These are phyloP conservation scores for Tiliacea citrago DNA, from an alignment of 2,888 invertebrate species.

Conservation along the genomic window DNA sequence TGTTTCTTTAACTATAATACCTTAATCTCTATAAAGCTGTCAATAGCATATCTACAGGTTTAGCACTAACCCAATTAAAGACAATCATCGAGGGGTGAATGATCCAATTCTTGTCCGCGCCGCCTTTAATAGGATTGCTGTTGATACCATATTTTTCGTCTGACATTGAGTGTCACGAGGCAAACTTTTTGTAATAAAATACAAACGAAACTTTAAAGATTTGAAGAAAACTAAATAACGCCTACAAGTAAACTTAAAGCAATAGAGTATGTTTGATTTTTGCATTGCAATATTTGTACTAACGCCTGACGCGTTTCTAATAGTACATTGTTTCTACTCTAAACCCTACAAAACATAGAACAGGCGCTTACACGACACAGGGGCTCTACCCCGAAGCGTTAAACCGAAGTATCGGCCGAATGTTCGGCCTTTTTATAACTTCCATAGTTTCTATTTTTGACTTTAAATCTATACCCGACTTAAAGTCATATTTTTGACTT, in stretches of 20 bases:
- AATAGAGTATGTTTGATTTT: not conserved
- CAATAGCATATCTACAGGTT: conserved; percentile 16
- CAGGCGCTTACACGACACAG: conserved; percentile 12
- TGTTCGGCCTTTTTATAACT: too few relatives aligned
- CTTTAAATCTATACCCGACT: too few relatives aligned
- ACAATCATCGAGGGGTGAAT: conserved; percentile 43
- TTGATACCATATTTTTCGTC: conserved; percentile 37
- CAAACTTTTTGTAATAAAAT: not conserved
- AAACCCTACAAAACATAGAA: not conserved
- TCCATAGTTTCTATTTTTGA: too few relatives aligned
- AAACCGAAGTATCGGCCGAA: too few relatives aligned
- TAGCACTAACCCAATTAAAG: conserved; percentile 56
- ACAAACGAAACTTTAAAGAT: not conserved
- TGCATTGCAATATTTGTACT: not conserved
- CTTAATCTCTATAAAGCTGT: conserved; percentile 34
- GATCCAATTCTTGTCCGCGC: conserved; percentile 48
- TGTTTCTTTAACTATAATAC: conserved; percentile 1
- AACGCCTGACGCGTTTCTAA: conserved; percentile 5
- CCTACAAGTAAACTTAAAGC: conserved; percentile 33
- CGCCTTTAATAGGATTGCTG: conserved; percentile 59
- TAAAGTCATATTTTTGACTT: too few relatives aligned
- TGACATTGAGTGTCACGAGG: conserved; percentile 49
- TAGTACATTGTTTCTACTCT: not conserved
- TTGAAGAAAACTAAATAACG: not conserved
- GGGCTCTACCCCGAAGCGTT: too few relatives aligned